These are phyloP conservation scores for Plestiodon gilberti DNA, from an alignment of 2,113 vertebrate genomes.

Conservation along the genomic window DNA sequence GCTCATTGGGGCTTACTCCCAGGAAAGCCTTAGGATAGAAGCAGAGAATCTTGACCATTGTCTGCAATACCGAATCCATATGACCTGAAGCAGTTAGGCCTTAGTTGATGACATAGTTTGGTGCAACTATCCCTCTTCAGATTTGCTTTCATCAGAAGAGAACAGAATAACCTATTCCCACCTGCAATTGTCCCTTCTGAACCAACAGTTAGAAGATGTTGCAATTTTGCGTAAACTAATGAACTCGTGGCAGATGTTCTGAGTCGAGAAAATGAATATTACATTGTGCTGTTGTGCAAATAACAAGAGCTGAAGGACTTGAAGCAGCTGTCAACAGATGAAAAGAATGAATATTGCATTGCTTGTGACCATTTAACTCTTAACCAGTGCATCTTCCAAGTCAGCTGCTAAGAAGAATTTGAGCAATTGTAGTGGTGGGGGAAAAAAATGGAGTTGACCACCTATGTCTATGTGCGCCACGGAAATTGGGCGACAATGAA, in stretches of 20 bases:
- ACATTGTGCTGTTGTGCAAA: slow-evolving; percentile 25
- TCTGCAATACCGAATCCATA: no score
- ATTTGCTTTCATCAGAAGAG: neutral
- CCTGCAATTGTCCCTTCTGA: neutral
- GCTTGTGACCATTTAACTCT: slow-evolving; percentile 25
- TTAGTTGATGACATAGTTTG: no score
- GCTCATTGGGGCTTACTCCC: no score
- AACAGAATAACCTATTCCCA: neutral
- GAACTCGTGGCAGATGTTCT: slow-evolving; percentile 31
- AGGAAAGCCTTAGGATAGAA: no score
- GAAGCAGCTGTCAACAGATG: slow-evolving; percentile 23
- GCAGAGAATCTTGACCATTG: no score
- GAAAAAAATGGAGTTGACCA: no score
- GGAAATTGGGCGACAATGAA: no score
- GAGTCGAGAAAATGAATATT: slow-evolving; percentile 18
- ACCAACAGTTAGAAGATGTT: slow-evolving; percentile 1
- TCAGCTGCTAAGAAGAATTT: neutral
- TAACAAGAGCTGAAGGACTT: slow-evolving; percentile 30
- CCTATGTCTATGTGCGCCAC: no score
- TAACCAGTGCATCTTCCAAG: neutral
- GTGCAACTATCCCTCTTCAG: neutral
- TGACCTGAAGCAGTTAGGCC: no score
- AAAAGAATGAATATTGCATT: neutral
- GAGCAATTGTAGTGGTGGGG: neutral
- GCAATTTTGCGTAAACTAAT: neutral